Conservation (phyloP, 2,113 vertebrate species). For the Stomatorhinus ivindoensis region DNA sequence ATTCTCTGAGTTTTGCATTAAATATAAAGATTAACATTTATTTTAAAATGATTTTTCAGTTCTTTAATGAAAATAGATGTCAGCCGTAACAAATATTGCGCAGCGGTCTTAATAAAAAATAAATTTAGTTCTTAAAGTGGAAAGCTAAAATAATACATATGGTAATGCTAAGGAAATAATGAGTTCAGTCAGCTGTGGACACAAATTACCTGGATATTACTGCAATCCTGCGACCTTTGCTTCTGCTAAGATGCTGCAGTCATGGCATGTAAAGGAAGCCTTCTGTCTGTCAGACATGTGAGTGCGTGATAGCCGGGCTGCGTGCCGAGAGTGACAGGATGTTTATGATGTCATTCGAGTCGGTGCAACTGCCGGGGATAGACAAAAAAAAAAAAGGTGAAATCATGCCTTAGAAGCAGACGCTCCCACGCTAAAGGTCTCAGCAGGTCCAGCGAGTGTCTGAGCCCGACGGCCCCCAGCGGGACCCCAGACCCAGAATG, state of each 20-base stretch:
- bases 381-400: conserved; percentile 13
- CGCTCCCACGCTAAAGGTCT: not conserved
- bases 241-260: not conserved
- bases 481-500: not conserved
- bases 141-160: not conserved
- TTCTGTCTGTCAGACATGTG: not conserved
- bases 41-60: not conserved
- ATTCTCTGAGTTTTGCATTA: not conserved
- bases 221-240: not conserved
- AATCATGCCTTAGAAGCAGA: not conserved
- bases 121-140: not conserved
- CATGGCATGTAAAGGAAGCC: not conserved
- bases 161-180: not conserved
- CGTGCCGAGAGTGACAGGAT: not conserved
- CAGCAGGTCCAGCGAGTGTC: not conserved
- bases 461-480: not conserved
- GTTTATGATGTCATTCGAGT: not conserved
- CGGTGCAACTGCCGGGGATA: not conserved
- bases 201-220: not conserved
- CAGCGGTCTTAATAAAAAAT: not conserved
- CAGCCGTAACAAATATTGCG: not conserved
- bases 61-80: not conserved
- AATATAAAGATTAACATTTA: not conserved
- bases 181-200: not conserved
- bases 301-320: not conserved